Evolutionary conservation across 2,888 invertebrate species (phyloP), one percentile per base, ranked within the genome.

Genomic region (Epicampocera succincta): DNA sequence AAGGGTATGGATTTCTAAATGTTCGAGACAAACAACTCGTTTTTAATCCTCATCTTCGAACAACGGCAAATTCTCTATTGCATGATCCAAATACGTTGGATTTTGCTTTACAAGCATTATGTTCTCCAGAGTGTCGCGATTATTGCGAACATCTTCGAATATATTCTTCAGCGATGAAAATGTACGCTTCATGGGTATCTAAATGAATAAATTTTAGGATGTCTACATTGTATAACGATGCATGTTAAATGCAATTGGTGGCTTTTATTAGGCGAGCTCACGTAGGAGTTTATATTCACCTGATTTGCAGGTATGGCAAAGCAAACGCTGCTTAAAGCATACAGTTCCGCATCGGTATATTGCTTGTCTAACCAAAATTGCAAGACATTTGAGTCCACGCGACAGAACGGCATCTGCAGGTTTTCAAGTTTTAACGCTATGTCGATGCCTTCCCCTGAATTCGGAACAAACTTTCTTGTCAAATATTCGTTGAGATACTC

Each of bases 351-450:
- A 12, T 75, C 75, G 15, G 21, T 25, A 44, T 25, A 5, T 25
- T 56, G 58, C 46, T 21, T 75, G 15, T 75, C 75, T 12, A 21
- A 48, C 75, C 75, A 75, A 66, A 54, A 66, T 4, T 38, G 21
- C 15, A 75, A 48, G 12, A 46, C 58, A 33, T 17, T 21, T 11
- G 13, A n/a, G 21, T n/a, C 52, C 15, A 17, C 42, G 25, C 50
- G 21, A 21, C 12, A 13, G 5, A 52, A 52, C 25, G 50, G 25
- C 13, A 52, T 4, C 21, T 52, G 13, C 21, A 52, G 50, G 25
- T 52, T n/a, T 21, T 21, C 25, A n/a, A 52, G 21, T 52, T 52
- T 52, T 52, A 52, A 25, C 2, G 3, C 2, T 25, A 2, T 25
- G 25, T 25, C 2, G 2, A 25, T 25, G 5, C 25, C 5, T 25